phyloP scores from a whole-genome alignment of 1,140 invertebrate species.

The Diplogasteroides magnus region DNA sequence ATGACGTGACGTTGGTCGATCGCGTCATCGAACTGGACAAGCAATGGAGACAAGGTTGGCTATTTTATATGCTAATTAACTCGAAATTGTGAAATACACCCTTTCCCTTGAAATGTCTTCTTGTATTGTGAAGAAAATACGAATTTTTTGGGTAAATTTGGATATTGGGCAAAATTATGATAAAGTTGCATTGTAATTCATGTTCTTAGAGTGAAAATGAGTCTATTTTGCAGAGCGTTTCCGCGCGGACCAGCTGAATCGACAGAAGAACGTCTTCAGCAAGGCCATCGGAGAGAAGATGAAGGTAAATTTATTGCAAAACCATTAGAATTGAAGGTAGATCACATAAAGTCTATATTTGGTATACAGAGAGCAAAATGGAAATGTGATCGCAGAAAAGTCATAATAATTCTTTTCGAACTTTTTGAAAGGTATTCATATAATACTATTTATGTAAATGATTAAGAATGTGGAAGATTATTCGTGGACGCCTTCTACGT shows the following conservation, averaged over 20 bases:
- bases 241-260: conserved; percentile 84
- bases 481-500: too few relatives aligned
- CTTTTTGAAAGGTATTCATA: too few relatives aligned
- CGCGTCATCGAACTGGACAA: neutral
- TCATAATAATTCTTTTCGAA: too few relatives aligned
- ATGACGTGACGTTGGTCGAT: neutral
- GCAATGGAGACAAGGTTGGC: conserved; percentile 60
- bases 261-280: conserved; percentile 89
- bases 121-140: too few relatives aligned
- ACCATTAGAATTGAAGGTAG: too few relatives aligned
- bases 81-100: neutral
- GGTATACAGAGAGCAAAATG: too few relatives aligned
- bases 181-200: conserved; percentile 61
- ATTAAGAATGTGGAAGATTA: too few relatives aligned
- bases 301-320: conserved; percentile 65
- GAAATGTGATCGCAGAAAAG: too few relatives aligned
- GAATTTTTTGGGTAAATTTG: too few relatives aligned
- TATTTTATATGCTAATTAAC: neutral
- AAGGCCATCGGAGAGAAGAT: conserved; percentile 96
- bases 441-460: too few relatives aligned
- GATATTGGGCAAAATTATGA: too few relatives aligned
- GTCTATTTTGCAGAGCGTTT: conserved; percentile 66
- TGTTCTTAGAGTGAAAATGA: conserved; percentile 2
- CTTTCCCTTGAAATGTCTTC: neutral
- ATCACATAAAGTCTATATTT: too few relatives aligned